Evolutionary conservation across 2,113 vertebrate genomes (phyloP), one percentile per base, ranked within the genome.

Genomic region (Onychorhynchus coronatus): DNA sequence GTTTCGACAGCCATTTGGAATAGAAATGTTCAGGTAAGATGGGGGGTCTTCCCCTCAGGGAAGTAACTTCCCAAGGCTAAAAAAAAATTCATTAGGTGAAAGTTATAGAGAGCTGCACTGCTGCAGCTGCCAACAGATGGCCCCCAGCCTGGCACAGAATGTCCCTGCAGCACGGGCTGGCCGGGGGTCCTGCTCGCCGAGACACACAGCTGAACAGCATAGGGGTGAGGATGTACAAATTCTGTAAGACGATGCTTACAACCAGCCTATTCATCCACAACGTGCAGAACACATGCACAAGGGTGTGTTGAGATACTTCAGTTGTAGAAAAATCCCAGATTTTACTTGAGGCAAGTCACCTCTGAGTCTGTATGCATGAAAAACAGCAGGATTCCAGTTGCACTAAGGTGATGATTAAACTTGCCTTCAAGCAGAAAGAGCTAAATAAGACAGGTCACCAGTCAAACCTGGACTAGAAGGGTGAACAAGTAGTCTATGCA

Each of bases 181-280:
- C 39, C 25, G 8, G 28, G 28, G 56, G 21, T 41, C 0, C 0
- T 22, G 15, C 24, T n/a, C 0, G 1, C 46, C 2, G 17, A 37
- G 53, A 14, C 39, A 33, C 30, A 33, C 46, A 44, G 46, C 44
- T 79, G 55, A 75, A 53, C 23, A 22, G n/a, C 44, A 61, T 0
- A 0, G 2, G 2, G 25, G 39, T 28, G 28, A 85, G 49, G 23
- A 50, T 0, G 3, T 21, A 31, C 50, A 85, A 56, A 55, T 24
- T 18, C 56, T 61, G 8, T 28, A 66, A 71, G 39, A 12, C 50
- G 31, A 30, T 18, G 44, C 23, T 76, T 55, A 28, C 56, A 75
- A 35, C 27, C 56, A 61, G 44, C 25, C 41, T 55, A 20, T 59
- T 82, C 53, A n/a, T 13, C 70, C 2, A 4, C 25, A 24, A 55